These are phyloP conservation scores for Phrynocephalus versicolor DNA, from an alignment of 2,113 vertebrate genomes.

Conservation along the genomic window DNA sequence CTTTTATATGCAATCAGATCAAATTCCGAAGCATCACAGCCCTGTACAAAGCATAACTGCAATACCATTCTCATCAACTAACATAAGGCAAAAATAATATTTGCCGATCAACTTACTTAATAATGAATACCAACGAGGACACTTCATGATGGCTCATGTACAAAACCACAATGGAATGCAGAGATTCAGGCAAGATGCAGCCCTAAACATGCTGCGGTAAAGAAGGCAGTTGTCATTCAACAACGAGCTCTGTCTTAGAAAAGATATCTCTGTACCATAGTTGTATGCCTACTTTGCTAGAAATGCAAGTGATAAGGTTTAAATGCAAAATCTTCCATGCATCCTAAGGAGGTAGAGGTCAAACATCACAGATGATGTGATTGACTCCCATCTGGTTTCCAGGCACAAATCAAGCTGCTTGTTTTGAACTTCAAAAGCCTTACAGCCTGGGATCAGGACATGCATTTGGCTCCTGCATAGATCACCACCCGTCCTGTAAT, in stretches of 20 bases:
- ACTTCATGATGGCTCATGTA: conserved; percentile 7
- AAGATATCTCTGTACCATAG: background rate
- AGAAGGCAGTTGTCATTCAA: background rate
- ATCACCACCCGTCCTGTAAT: background rate
- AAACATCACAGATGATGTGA: background rate
- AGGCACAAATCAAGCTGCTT: background rate
- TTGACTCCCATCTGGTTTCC: background rate
- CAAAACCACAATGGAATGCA: conserved; percentile 11
- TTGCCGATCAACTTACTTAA: conserved; percentile 7
- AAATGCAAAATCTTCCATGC: background rate
- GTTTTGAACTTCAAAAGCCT: background rate
- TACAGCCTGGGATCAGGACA: background rate
- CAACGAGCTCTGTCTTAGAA: background rate
- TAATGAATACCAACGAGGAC: conserved; percentile 4
- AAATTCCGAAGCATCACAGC: background rate
- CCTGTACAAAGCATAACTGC: background rate
- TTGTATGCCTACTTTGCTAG: background rate
- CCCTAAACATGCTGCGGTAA: background rate
- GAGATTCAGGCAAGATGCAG: background rate
- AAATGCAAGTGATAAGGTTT: background rate
- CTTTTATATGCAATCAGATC: background rate
- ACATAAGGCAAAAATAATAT: conserved; percentile 12
- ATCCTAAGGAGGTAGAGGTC: background rate
- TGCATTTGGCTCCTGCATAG: background rate
- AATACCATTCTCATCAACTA: background rate